Base-by-base conservation (phyloP, 2,797 vertebrate species). In the Ibycter americanus region DNA sequence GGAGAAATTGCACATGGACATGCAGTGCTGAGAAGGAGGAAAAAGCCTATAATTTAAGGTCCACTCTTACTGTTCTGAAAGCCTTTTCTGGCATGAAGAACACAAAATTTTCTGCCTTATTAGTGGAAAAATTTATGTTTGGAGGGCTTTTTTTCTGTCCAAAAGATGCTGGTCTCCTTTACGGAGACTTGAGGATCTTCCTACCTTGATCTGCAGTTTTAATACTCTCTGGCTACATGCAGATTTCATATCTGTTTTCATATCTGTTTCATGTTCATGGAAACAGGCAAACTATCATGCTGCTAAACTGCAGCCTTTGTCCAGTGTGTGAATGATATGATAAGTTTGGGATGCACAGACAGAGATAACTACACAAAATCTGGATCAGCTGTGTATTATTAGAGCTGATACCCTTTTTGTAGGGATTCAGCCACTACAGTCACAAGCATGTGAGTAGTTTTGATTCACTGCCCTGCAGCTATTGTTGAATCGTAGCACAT, bases 31-130 rank as follows among this genome's bases (percentile, higher is more conserved):
- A 95, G 87, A 88, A 96, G 83, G 58, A 87, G 56, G 52, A 68
- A 91, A 97, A 96, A 94, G 90, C 68, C 94, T 98, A 2, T 94
- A 95, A 97, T 98, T 97, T 96, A 62, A 88, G 26, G 44, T 63
- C 54, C 51, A 56, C 44, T 87, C 44, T 94, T 76, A 68, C 21
- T 85, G 74, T 83, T 93, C 76, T 94, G 68, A 87, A 96, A 96
- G 77, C 74, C 26, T 55, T 34, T 94, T 91, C 94, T 86, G 66
- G 71, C 11, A 52, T 59, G 63, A 93, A 15, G 21, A 55, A 59
- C 3, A 12, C 22, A 29, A 77, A 61, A 19, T 83, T 86, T 94
- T 74, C 61, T 62, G 20, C 42, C 26, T 55, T 89, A 51, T 77
- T 77, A 89, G 42, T 11, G 7, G 22, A 52, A 79, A 92, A 79